These are phyloP conservation scores for Omphaloscelis lunosa DNA, from an alignment of 2,888 invertebrate species.

Conservation along the genomic window DNA sequence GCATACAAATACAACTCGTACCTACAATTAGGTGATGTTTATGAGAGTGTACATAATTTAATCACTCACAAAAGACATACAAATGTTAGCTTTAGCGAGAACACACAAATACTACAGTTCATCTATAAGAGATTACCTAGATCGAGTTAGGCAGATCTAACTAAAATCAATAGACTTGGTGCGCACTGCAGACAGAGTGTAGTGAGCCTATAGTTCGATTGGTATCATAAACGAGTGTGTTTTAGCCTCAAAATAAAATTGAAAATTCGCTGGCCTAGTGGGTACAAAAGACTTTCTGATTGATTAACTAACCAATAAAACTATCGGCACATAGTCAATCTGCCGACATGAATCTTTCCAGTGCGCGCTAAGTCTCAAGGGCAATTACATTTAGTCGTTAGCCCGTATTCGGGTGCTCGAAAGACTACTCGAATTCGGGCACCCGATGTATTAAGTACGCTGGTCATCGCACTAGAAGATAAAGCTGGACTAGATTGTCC, in stretches of 20 bases:
- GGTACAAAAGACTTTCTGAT: neutral
- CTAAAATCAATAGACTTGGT: neutral
- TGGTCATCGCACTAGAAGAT: too few relatives aligned
- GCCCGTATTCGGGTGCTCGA: too few relatives aligned
- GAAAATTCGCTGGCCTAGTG: neutral
- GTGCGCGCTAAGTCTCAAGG: neutral
- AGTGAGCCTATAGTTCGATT: neutral
- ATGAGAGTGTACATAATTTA: conserved; percentile 9
- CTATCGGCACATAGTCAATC: neutral
- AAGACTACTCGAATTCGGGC: too few relatives aligned
- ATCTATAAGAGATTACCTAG: neutral
- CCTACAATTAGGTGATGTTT: conserved; percentile 13
- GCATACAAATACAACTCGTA: conserved; percentile 26
- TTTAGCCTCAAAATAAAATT: neutral
- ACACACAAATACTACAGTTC: conserved; percentile 10
- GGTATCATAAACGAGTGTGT: neutral
- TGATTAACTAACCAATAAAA: neutral
- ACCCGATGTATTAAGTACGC: too few relatives aligned
- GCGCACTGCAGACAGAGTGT: neutral
- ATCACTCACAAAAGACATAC: conserved; percentile 7
- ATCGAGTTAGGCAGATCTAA: conserved; percentile 14
- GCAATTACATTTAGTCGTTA: too few relatives aligned
- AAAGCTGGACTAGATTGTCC: too few relatives aligned
- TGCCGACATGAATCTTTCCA: conserved; percentile 1
- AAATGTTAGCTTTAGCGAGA: conserved; percentile 16